phyloP scores from a whole-genome alignment of 2,113 vertebrate species.

The Ciconia maguari region DNA sequence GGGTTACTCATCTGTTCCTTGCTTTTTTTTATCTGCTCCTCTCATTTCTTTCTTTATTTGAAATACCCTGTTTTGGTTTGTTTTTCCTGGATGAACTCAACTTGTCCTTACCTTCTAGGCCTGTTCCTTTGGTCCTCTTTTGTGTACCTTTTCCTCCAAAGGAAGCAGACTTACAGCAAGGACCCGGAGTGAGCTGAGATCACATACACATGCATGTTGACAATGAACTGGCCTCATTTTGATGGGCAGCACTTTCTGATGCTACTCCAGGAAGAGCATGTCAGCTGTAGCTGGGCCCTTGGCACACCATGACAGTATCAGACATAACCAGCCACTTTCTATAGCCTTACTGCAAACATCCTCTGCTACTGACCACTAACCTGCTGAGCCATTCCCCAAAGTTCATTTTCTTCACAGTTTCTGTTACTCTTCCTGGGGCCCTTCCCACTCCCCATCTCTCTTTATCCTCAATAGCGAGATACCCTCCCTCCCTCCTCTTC shows the following conservation, averaged over 20 bases:
- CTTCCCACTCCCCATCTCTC: background rate
- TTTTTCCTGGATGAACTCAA: background rate
- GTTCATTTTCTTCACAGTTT: background rate
- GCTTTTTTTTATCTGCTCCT: background rate
- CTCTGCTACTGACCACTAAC: background rate
- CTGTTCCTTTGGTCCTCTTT: background rate
- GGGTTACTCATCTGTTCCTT: background rate
- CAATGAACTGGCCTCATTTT: background rate
- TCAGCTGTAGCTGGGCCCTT: background rate
- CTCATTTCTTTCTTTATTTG: background rate
- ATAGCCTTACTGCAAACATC: background rate
- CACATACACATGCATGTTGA: background rate
- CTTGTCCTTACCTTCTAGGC: background rate
- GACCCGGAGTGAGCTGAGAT: background rate
- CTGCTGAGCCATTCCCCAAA: background rate
- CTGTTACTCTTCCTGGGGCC: background rate
- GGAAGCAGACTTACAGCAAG: background rate
- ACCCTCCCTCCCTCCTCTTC: background rate
- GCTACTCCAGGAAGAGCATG: background rate
- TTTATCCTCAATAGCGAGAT: background rate
- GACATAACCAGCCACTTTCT: background rate
- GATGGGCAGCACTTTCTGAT: background rate
- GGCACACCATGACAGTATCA: background rate
- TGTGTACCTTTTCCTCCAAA: background rate
- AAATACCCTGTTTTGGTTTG: background rate